Conservation (phyloP, 2,113 vertebrate species). For the Eulacestoma nigropectus region DNA sequence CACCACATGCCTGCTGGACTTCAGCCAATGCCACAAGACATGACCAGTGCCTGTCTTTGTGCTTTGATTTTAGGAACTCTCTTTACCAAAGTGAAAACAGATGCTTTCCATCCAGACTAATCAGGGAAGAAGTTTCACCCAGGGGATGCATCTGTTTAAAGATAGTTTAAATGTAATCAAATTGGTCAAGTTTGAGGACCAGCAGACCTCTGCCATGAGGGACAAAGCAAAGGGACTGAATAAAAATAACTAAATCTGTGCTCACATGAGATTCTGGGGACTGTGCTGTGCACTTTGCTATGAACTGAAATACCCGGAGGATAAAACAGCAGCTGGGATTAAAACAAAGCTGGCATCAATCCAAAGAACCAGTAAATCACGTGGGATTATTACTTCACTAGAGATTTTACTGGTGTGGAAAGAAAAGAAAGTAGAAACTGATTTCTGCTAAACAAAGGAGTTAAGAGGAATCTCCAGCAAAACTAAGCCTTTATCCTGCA, state of each 20-base stretch:
- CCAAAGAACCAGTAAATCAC: slow-evolving; percentile 39
- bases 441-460: slow-evolving; percentile 26
- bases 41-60: not conserved
- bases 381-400: slow-evolving; percentile 25
- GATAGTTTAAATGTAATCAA: slow-evolving; percentile 53
- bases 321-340: slow-evolving; percentile 53
- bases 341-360: slow-evolving; percentile 44
- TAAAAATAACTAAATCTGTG: not conserved
- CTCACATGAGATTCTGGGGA: not conserved
- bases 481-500: not conserved
- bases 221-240: not conserved
- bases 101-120: slow-evolving; percentile 61
- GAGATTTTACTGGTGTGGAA: slow-evolving; percentile 17
- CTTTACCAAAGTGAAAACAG: slow-evolving; percentile 53
- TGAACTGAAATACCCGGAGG: not conserved
- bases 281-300: not conserved
- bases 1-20: not conserved
- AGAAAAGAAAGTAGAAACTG: not conserved
- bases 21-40: not conserved
- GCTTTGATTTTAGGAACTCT: slow-evolving; percentile 40
- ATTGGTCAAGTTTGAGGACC: slow-evolving; percentile 31
- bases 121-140: slow-evolving; percentile 50
- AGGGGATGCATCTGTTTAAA: slow-evolving; percentile 48
- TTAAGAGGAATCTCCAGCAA: not conserved
- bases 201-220: slow-evolving; percentile 19